Evolutionary conservation across 2,797 vertebrate genomes (phyloP).

Genomic region (Tapera naevia): DNA sequence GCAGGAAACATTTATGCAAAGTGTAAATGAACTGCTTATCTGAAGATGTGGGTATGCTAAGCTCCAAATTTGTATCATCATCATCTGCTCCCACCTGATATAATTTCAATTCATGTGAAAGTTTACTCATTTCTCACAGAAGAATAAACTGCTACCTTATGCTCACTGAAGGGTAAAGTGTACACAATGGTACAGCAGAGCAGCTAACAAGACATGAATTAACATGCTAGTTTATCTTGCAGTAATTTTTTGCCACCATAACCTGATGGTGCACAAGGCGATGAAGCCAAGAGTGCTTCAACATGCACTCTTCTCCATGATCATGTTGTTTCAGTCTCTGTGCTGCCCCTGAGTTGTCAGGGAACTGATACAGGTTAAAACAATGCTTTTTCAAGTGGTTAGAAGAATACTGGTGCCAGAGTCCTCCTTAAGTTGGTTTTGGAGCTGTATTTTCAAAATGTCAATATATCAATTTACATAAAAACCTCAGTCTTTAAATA

Average conservation of each 20-base stretch:
- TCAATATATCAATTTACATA: background rate
- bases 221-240: conserved; percentile 11
- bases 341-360: background rate
- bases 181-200: background rate
- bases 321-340: background rate
- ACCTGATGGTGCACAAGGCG: background rate
- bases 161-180: conserved; percentile 10
- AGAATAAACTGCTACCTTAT: background rate
- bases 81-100: background rate
- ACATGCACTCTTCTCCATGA: background rate
- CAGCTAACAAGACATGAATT: conserved; percentile 35
- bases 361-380: background rate
- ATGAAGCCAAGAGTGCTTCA: background rate
- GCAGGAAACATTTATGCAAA: background rate
- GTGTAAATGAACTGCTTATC: background rate
- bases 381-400: background rate
- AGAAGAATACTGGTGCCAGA: background rate
- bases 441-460: background rate
- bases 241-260: conserved; percentile 29
- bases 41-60: background rate
- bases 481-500: background rate
- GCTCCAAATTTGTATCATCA: background rate
- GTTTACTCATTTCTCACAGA: background rate
- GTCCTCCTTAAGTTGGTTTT: background rate
- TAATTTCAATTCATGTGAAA: background rate